phyloP scores from a whole-genome alignment of 1,140 invertebrate genomes.

The Macrotrachela quadricornifera region DNA sequence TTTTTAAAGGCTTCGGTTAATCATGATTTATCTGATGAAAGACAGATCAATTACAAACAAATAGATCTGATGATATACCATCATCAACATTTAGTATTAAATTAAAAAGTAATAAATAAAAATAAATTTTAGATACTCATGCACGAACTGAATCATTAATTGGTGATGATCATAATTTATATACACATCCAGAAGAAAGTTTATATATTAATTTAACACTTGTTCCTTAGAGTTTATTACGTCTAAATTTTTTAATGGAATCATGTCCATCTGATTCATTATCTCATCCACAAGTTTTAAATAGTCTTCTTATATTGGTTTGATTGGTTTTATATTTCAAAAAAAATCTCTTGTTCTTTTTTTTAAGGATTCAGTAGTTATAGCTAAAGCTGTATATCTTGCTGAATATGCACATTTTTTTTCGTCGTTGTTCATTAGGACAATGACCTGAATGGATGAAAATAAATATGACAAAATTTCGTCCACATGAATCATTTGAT shows the following conservation, averaged over 20 bases:
- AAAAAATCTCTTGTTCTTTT: conserved; percentile 1
- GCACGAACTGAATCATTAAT: background rate
- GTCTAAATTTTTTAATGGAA: conserved; percentile 48
- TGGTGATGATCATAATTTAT: conserved; percentile 32
- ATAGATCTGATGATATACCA: too few relatives aligned
- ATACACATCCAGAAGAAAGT: conserved; percentile 36
- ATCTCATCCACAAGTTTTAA: conserved; percentile 79
- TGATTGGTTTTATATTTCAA: conserved; percentile 11
- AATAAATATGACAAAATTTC: conserved; percentile 52
- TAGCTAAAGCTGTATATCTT: conserved; percentile 65
- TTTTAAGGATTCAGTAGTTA: conserved; percentile 67
- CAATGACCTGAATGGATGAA: conserved; percentile 93
- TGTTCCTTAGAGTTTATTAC: conserved; percentile 18
- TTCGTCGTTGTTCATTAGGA: conserved; percentile 86
- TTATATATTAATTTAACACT: background rate
- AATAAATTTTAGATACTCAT: background rate
- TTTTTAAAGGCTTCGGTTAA: too few relatives aligned
- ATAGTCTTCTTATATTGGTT: conserved; percentile 81
- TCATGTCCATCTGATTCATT: conserved; percentile 77
- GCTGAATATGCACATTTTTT: conserved; percentile 84
- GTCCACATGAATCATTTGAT: conserved; percentile 17
- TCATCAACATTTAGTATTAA: background rate
- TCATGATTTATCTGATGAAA: background rate
- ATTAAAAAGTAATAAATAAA: background rate
- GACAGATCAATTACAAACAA: too few relatives aligned